Percentiles rank a stretch among this genome's conserved stretches.
These are phyloP conservation scores for Ceyx margarethae DNA, from an alignment of 2,113 vertebrate genomes.

Conservation along the genomic window DNA sequence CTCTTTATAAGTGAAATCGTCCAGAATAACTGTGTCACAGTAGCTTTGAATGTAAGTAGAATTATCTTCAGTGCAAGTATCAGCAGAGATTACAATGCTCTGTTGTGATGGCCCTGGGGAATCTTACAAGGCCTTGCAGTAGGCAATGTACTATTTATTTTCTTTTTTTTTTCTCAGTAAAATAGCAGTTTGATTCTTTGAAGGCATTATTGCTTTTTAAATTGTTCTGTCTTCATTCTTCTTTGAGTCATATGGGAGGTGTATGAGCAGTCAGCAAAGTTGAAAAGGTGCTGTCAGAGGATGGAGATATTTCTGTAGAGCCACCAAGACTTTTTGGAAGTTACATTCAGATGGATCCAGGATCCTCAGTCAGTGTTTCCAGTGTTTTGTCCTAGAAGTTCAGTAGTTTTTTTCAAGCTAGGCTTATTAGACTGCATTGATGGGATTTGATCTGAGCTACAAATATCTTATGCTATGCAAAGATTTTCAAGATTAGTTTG, in stretches of 20 bases:
- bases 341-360: not conserved
- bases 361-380: not conserved
- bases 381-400: not conserved
- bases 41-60: slow-evolving; percentile 15
- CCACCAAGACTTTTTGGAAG: rapidly evolving
- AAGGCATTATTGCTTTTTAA: not conserved
- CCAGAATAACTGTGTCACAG: not conserved
- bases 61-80: slow-evolving; percentile 8
- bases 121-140: not conserved
- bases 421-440: not conserved
- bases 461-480: rapidly evolving
- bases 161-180: slow-evolving; percentile 5
- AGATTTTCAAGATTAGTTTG: not conserved
- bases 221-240: not conserved
- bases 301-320: not conserved
- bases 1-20: slow-evolving; percentile 20
- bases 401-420: not conserved
- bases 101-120: not conserved
- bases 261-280: not conserved
- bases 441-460: not conserved
- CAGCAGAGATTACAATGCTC: slow-evolving; percentile 13
- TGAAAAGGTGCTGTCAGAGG: not conserved
- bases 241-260: not conserved
- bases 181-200: not conserved
- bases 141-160: not conserved